Base-by-base conservation (phyloP, 2,113 vertebrate genomes). In the Petroica traversi region DNA sequence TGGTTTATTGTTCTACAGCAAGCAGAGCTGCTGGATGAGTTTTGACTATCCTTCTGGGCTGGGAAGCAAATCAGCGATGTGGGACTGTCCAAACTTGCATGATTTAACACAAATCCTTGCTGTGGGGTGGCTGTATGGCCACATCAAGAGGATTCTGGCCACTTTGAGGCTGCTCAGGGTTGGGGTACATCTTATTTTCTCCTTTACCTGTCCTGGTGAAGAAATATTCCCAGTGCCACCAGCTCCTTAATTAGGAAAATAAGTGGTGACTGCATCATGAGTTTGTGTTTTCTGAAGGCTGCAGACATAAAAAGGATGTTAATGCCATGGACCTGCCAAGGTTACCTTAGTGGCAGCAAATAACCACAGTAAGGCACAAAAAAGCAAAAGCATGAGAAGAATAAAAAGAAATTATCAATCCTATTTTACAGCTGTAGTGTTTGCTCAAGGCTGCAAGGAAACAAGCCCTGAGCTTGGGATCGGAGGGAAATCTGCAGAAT, bases 1-100 rank as follows among this genome's bases (percentile, higher is more conserved):
- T 92, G 88, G 75, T 93, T 95, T 96, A 96, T 92, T 95, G 92
- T 93, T 92, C 89, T 16, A 46, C 75, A 15, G 74, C 86, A 88
- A 71, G 51, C 33, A 14, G 89, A 84, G 88, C 67, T 74, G 63
- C 93, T 77, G 88, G 75, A 58, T 73, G 75, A 76, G 82, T 66
- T 92, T 77, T 90, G 94, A 89, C 89, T 83, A 11, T 88, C 85
- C 63, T 95, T 73, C 71, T 80, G 74, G 82, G 82, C 94, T 90
- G 68, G 72, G 67, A 58, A 68, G 85, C 41, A 85, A 68, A 64
- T 45, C 71, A 59, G 72, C 1, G 0, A 45, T 0, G 1, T 3
- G 12, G 75, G 46, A 59, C 75, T 77, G 63, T n/a, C 87, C 72
- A 89, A 85, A 89, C 54, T 83, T 88, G 55, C 5, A 8, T 84